Conservation (phyloP, 2,113 vertebrate species). For the Bujurquina vittata region DNA sequence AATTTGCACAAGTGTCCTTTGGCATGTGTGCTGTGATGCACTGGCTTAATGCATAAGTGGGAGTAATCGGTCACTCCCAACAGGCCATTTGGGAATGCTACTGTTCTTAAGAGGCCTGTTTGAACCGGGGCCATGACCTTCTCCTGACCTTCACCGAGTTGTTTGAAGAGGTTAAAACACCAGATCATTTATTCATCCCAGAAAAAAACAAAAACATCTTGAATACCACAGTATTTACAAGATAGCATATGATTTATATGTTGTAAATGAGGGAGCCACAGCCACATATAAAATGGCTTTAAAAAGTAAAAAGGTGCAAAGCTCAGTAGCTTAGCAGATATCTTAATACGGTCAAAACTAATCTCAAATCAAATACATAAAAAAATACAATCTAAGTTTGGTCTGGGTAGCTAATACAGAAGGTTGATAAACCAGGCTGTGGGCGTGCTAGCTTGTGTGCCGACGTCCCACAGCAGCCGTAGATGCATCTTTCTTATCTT, state of each 20-base stretch:
- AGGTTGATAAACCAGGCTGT: too few relatives aligned
- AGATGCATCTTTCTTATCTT: background rate
- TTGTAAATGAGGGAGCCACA: too few relatives aligned
- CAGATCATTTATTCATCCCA: too few relatives aligned
- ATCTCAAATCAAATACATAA: too few relatives aligned
- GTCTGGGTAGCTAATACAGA: background rate
- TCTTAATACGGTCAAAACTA: too few relatives aligned
- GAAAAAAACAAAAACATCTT: too few relatives aligned
- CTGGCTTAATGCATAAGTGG: background rate
- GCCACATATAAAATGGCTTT: too few relatives aligned
- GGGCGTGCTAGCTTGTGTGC: background rate
- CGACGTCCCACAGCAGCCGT: background rate
- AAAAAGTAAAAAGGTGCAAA: too few relatives aligned
- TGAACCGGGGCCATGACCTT: background rate
- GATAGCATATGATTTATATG: too few relatives aligned
- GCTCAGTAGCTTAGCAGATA: too few relatives aligned
- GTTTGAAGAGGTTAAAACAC: background rate
- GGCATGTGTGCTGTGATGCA: background rate
- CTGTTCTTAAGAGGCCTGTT: background rate
- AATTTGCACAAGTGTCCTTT: background rate
- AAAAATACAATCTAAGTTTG: background rate
- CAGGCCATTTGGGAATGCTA: background rate
- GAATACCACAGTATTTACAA: too few relatives aligned
- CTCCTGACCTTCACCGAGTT: rapidly evolving
- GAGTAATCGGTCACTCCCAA: background rate